These are phyloP conservation scores for Coenonympha glycerion DNA, from an alignment of 2,888 invertebrate species.

Conservation along the genomic window DNA sequence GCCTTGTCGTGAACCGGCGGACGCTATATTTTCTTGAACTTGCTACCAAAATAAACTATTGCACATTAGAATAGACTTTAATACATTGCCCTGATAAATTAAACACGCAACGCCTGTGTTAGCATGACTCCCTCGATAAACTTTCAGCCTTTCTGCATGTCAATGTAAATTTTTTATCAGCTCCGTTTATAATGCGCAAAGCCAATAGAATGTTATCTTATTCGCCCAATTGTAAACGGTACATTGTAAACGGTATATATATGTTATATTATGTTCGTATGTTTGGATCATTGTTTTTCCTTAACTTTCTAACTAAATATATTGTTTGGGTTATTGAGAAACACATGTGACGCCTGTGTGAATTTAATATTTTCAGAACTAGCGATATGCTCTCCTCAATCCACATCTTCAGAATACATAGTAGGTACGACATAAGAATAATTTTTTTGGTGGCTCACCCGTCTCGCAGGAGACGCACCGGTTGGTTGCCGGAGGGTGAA, in stretches of 20 bases:
- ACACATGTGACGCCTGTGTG: no score
- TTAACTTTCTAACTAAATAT: no score
- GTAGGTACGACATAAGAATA: no score
- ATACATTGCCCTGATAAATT: conserved; percentile 18
- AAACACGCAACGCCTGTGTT: conserved; percentile 16
- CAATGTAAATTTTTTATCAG: conserved; percentile 13
- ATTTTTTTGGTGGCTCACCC: no score
- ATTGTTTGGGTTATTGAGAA: no score
- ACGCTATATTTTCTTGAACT: conserved; percentile 8
- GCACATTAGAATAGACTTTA: conserved; percentile 18
- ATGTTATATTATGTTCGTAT: neutral
- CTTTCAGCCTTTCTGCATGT: conserved; percentile 7
- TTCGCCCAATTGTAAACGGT: neutral
- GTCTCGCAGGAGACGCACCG: no score
- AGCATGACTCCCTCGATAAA: conserved; percentile 13
- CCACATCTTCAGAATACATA: no score
- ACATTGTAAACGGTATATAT: neutral
- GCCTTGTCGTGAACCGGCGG: conserved; percentile 2
- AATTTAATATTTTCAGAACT: no score
- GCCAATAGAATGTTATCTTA: neutral
- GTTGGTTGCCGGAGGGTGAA: no score
- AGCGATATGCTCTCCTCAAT: no score
- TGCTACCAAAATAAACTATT: conserved; percentile 16
- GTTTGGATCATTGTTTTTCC: no score
- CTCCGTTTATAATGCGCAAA: conserved; percentile 6